Base-by-base conservation (phyloP, 2,888 invertebrate genomes). In the Carterocephalus palaemon region DNA sequence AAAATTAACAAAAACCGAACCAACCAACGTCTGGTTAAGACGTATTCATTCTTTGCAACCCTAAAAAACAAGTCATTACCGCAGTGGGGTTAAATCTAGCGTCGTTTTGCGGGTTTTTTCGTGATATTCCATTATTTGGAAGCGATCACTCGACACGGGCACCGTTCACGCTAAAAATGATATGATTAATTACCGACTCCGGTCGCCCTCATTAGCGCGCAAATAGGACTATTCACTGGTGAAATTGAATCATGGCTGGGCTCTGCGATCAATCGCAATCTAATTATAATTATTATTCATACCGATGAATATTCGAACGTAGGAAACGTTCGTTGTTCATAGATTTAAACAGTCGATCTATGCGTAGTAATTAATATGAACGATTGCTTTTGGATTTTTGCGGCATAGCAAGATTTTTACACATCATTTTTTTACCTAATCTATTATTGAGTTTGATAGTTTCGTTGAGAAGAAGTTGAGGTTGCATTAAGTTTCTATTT, bases 21-120 rank as follows among this genome's bases (percentile, higher is more conserved):
- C 57, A 64, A 61, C 63, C 62, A 69, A 70, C 76, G 80, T 75
- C 85, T 85, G 85, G 63, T 59, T 62, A 75, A 75, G 85, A 85
- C 85, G 80, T 76, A 78, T 80, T 79, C 78, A 74, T 75, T 82
- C 80, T 83, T 83, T 76, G 76, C 79, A 82, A 85, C 82, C 80
- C 80, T 82, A 78, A 83, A 85, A 85, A 86, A 85, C 86, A 86
- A 86, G 85, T 85, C 85, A 86, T 86, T 86, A 86, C 72, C 77
- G 75, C 67, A 68, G 73, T 78, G 73, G 75, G 70, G 83, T 78
- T 78, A 73, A 82, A 76, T 77, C 79, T 77, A 75, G 77, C 82
- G 71, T 74, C 69, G 65, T 72, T 66, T 71, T 67, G 60, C 34
- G 68, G 67, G 71, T 78, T 82, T 80, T 84, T 83, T 80, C 72